phyloP scores from a whole-genome alignment of 2,888 invertebrate species.

The Brachycybe producta region DNA sequence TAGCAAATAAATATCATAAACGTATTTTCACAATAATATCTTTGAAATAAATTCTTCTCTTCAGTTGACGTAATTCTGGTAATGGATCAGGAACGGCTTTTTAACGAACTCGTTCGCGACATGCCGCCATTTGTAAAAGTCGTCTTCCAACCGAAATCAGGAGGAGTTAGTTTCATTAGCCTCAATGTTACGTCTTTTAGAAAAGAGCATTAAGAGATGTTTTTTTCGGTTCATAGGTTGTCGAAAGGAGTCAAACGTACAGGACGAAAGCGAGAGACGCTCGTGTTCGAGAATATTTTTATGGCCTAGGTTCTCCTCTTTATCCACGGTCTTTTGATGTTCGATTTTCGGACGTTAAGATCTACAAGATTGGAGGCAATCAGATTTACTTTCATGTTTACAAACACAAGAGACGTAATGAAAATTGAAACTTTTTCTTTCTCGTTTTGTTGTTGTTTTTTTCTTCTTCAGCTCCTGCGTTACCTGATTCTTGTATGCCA shows the following conservation, averaged over 20 bases:
- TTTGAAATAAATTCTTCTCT: too few species aligned
- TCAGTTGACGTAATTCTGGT: constrained; percentile 85
- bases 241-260: constrained; percentile 60
- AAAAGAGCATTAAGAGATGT: not conserved
- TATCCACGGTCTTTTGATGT: constrained; percentile 93
- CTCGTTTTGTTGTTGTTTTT: too few species aligned
- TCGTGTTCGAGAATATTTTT: constrained; percentile 86
- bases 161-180: constrained; percentile 56
- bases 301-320: constrained; percentile 62
- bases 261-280: constrained; percentile 63
- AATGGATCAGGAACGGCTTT: constrained; percentile 87
- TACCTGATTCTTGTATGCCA: constrained; percentile 93
- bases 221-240: constrained; percentile 46
- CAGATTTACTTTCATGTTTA: too few species aligned
- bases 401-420: not conserved
- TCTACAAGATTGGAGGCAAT: constrained; percentile 75
- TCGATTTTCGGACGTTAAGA: constrained; percentile 73
- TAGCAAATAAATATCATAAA: too few species aligned
- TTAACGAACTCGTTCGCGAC: constrained; percentile 83
- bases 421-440: not conserved
- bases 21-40: too few species aligned
- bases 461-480: constrained; percentile 51
- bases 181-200: not conserved
- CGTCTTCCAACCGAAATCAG: constrained; percentile 84
- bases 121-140: constrained; percentile 89